Evolutionary conservation across 2,113 vertebrate species (phyloP).

Genomic region (Myotis brandtii): DNA sequence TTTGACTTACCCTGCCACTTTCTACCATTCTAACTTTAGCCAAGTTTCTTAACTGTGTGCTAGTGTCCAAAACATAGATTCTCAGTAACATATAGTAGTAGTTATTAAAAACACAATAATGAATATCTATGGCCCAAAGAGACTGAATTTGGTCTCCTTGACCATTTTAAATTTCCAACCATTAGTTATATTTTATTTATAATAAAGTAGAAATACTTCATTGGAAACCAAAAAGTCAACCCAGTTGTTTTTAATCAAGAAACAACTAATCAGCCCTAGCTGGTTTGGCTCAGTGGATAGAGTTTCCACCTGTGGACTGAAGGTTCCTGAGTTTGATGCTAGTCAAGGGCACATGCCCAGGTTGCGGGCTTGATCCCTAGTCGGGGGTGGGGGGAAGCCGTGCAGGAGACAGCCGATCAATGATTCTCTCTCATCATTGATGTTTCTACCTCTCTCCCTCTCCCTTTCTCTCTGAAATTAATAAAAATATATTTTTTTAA

Average conservation of each 20-base stretch:
- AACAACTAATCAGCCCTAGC: not conserved
- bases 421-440: too few relatives aligned
- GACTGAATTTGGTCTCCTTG: not conserved
- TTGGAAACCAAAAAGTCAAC: not conserved
- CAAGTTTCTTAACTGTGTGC: constrained; percentile 1
- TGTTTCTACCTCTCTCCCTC: too few relatives aligned
- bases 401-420: too few relatives aligned
- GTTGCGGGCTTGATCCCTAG: too few relatives aligned
- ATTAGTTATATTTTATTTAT: not conserved
- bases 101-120: not conserved
- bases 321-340: too few relatives aligned
- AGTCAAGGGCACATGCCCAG: too few relatives aligned
- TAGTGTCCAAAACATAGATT: not conserved
- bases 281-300: too few relatives aligned
- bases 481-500: not conserved
- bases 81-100: not conserved
- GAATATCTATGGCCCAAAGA: not conserved
- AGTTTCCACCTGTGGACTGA: too few relatives aligned
- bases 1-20: not conserved
- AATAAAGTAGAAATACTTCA: constrained; percentile 23
- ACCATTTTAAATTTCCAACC: constrained; percentile 14
- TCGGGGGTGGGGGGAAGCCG: rapidly evolving
- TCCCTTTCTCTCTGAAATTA: too few relatives aligned
- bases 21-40: not conserved
- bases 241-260: not conserved